Base-by-base conservation (phyloP, 2,888 invertebrate genomes). In the Phengaris alcon region DNA sequence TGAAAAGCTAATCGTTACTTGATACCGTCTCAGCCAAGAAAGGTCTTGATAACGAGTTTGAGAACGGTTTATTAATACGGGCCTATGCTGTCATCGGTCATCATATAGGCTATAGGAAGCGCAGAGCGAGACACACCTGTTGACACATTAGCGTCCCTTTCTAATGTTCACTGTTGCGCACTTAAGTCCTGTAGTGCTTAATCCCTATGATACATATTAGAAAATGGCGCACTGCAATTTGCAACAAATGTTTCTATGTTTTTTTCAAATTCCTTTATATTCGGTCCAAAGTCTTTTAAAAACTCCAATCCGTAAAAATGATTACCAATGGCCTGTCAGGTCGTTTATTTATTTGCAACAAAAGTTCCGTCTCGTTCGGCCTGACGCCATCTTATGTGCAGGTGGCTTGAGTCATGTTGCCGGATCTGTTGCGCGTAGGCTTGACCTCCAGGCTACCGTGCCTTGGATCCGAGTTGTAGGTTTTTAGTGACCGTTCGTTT, bases 391-490 rank as follows among this genome's bases (percentile, higher is more conserved):
- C 10, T 64, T 35, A 35, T 35, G 35, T 64, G 35, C 64, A 64
- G 64, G 64, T 64, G 64, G 64, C 44, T 64, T 64, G 64, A 64
- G 64, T 64, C 64, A 64, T n/a, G 55, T 13, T 7, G 35, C 35
- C 64, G 44, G 64, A 44, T 64, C 64, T 52, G 52, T 9, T 9
- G 35, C 35, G 64, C 64, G 64, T 64, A 64, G 64, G 64, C 44
- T 64, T 64, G 64, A 64, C 64, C 35, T 44, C 35, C 59, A 35
- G 10, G 64, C 64, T 44, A 64, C 44, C 13, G 64, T 35, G 35
- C 44, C 64, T 64, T 10, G 35, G 35, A 64, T 35, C 6, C 12
- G 4, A 64, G 10, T 64, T 64, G 48, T 48, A 12, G 13, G 10
- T 64, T 64, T 64, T 12, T 44, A 64, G 44, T 64, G 64, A 64